Evolutionary conservation across 2,797 vertebrate genomes (phyloP), one percentile per base, ranked within the genome.

Genomic region (Eospalax fontanierii): DNA sequence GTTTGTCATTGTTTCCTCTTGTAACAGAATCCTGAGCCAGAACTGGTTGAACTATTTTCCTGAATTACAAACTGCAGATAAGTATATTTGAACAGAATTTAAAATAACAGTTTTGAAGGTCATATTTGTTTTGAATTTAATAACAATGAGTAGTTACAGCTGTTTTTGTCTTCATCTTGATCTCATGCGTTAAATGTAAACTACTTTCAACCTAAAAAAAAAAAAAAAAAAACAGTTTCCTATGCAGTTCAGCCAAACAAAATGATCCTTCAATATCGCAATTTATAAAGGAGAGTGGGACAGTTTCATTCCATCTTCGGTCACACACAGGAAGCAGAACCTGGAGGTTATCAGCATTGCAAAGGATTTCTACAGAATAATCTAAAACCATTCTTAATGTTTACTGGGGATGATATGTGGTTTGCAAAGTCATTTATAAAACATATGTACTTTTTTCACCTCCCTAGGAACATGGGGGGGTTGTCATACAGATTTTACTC

Each of bases 351-450:
- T 59, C 30, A 57, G 26, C 73, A 6, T 66, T 86, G 50, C 40
- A 88, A 81, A 87, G 16, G 11, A 92, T 85, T 90, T 95, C 79
- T 70, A 68, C 5, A 81, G 43, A 92, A 84, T 26, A 43, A 71
- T 28, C 9, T 70, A 33, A 87, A 83, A 4, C n/a, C 35, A 76
- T 78, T 87, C 10, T 70, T 91, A 71, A 61, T 28, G 16, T 79
- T 28, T 40, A 79, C 8, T 84, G 7, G 61, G 81, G 46, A 68
- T 7, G 22, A 33, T 40, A 35, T 14, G 14, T 74, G 10, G 59
- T 75, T 95, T 10, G 1, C 15, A 76, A n/a, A 14, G 18, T 66
- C 70, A 82, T 24, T 80, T 83, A 50, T 28, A 87, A 86, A 89
- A 71, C 30, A 68, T 33, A 68, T 3, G 33, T 15, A 50, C 33